These are phyloP conservation scores for Harpalus rubripes DNA, from an alignment of 2,888 invertebrate species.

Conservation along the genomic window DNA sequence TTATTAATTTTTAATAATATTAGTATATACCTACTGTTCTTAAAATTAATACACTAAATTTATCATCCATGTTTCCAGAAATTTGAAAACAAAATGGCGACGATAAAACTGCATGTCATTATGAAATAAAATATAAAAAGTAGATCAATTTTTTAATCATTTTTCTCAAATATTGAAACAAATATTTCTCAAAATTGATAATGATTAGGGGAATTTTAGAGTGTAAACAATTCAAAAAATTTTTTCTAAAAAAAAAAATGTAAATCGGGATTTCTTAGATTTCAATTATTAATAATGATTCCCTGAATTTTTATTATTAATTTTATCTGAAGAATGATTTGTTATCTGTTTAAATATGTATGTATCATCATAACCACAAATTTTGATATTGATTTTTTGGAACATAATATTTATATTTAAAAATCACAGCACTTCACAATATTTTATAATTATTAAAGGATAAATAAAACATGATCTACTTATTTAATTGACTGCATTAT, in stretches of 20 bases:
- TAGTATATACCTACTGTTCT: conserved; percentile 21
- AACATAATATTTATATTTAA: too few relatives aligned
- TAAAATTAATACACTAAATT: not conserved
- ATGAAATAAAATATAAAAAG: not conserved
- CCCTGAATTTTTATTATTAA: not conserved
- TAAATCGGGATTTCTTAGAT: too few relatives aligned
- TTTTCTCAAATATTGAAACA: not conserved
- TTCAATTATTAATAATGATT: not conserved
- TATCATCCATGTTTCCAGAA: not conserved
- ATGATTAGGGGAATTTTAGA: not conserved
- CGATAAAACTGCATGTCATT: not conserved
- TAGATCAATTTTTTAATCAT: not conserved
- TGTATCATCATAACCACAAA: not conserved
- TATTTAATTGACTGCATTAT: conserved; percentile 35
- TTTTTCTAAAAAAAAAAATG: not conserved
- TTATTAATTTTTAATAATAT: conserved; percentile 11
- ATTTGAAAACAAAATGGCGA: not conserved
- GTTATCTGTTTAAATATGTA: not conserved
- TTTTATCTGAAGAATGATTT: not conserved
- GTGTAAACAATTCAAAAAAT: not conserved
- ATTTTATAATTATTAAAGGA: conserved; percentile 17
- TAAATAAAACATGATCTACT: conserved; percentile 30
- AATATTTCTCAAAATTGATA: not conserved
- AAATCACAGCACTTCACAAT: conserved; percentile 33
- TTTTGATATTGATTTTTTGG: not conserved